A percentile compares a stretch with the other conserved stretches of the same genome.
These are phyloP conservation scores for Rhinopomastus cyanomelas DNA, from an alignment of 2,113 vertebrate species.

Conservation along the genomic window DNA sequence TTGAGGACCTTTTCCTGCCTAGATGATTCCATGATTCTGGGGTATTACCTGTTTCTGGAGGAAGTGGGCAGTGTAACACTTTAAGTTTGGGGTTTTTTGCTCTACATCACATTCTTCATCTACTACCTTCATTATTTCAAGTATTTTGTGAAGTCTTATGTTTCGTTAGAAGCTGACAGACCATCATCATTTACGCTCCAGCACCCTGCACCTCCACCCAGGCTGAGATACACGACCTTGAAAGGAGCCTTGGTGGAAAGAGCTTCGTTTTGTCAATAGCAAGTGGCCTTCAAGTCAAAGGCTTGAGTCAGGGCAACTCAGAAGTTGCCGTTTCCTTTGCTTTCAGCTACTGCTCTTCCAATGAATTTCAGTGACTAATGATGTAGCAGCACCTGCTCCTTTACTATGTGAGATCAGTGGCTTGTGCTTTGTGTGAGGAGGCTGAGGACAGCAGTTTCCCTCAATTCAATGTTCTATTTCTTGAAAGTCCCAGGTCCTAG, in stretches of 20 bases:
- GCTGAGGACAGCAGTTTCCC: background rate
- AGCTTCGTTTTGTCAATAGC: background rate
- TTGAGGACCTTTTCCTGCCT: no score
- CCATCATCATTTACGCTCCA: background rate
- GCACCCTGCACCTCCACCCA: background rate
- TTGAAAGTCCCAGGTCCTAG: background rate
- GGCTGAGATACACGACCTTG: background rate
- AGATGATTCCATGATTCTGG: no score
- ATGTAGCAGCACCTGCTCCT: background rate
- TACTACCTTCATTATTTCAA: background rate
- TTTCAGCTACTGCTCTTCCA: background rate
- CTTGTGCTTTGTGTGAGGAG: background rate
- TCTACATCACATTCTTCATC: background rate
- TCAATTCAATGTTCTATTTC: background rate
- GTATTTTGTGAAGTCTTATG: background rate
- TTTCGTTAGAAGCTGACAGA: background rate
- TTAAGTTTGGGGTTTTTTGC: background rate
- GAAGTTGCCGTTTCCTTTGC: background rate
- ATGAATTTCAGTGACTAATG: background rate
- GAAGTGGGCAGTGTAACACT: background rate
- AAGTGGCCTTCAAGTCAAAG: background rate
- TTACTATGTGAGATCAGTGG: background rate
- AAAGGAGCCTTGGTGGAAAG: background rate
- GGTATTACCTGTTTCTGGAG: background rate
- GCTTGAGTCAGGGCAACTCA: background rate